Conservation (phyloP, 2,797 vertebrate genomes). For the Staurois parvus region DNA sequence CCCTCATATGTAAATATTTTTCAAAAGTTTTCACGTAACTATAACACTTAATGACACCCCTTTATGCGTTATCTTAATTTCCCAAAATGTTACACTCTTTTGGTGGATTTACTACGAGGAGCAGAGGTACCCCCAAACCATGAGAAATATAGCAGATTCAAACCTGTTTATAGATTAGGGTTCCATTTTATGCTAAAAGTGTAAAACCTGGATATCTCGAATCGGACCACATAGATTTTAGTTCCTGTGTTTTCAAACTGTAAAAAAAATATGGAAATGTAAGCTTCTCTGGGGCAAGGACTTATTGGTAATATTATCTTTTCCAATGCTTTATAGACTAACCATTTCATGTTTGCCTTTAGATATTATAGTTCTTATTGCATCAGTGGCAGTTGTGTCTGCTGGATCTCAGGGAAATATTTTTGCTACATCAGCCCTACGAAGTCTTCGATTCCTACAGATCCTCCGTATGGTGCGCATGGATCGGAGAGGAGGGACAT, state of each 20-base stretch:
- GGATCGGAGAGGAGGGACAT: slow-evolving; percentile 96
- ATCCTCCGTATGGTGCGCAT: slow-evolving; percentile 98
- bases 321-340: background rate
- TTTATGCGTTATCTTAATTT: too few species aligned
- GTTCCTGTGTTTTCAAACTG: too few species aligned
- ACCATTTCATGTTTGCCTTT: slow-evolving; percentile 68
- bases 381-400: slow-evolving; percentile 95
- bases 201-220: background rate
- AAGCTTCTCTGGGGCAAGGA: background rate
- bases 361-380: slow-evolving; percentile 98
- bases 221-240: background rate
- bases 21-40: too few species aligned
- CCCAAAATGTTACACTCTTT: too few species aligned
- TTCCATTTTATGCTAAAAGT: background rate
- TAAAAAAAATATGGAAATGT: background rate
- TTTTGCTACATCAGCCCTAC: slow-evolving; percentile 95
- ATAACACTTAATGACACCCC: too few species aligned
- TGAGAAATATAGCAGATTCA: too few species aligned
- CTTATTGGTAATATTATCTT: background rate
- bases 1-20: too few species aligned
- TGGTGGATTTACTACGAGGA: too few species aligned
- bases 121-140: too few species aligned
- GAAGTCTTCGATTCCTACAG: slow-evolving; percentile 97
- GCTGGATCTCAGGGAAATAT: slow-evolving; percentile 98
- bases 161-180: too few species aligned